Conservation (phyloP, 2,113 vertebrate genomes). For the Brienomyrus brachyistius region DNA sequence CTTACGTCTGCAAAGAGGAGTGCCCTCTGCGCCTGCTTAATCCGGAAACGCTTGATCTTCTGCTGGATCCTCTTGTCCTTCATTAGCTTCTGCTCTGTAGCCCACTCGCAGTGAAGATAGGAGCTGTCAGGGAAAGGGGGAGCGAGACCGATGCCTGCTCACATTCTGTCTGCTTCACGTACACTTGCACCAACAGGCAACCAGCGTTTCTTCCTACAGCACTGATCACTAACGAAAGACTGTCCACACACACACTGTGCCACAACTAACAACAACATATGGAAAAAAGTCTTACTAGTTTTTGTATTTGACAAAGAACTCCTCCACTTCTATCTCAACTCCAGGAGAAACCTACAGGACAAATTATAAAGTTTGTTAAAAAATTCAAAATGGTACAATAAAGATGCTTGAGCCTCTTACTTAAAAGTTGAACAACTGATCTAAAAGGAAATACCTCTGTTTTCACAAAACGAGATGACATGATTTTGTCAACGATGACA, state of each 20-base stretch:
- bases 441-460: constrained; percentile 75
- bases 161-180: neutral
- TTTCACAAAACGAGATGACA: constrained; percentile 81
- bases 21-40: constrained; percentile 68
- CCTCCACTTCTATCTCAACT: constrained; percentile 80
- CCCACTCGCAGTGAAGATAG: constrained; percentile 71
- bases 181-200: neutral
- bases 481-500: constrained; percentile 96
- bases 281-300: constrained; percentile 82
- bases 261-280: neutral
- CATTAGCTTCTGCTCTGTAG: constrained; percentile 64
- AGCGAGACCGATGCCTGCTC: neutral
- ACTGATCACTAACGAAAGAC: neutral
- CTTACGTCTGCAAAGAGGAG: constrained; percentile 64
- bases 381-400: neutral
- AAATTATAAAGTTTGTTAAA: neutral
- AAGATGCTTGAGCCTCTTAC: neutral
- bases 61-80: constrained; percentile 70
- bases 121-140: constrained; percentile 45
- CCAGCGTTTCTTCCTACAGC: neutral
- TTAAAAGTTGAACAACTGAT: neutral
- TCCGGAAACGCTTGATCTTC: constrained; percentile 68
- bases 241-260: neutral
- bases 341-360: constrained; percentile 72
- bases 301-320: constrained; percentile 98